Base-by-base conservation (phyloP, 92 coral and sea anemone genomes). In the Hydrozoanthus gracilis region DNA sequence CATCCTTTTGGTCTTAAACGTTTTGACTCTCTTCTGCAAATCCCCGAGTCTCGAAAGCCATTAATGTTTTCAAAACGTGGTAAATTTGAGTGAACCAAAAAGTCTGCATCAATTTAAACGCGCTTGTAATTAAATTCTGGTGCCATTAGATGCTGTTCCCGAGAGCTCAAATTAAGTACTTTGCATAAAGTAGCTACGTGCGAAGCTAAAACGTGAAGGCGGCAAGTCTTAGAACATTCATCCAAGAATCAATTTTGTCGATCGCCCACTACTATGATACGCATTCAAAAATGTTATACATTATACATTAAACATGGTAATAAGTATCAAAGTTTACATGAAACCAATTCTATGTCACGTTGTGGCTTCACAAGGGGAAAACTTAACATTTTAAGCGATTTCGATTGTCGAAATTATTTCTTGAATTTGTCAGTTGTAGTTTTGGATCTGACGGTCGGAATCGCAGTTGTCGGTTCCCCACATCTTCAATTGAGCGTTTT, bases 271-370 rank as follows among this genome's bases (percentile, higher is more conserved):
- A 51, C 44, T 54, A 14, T 51, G 66, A 76, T 76, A 6, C 51
- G 62, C 44, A 14, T 27, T 51, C 17, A 16, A 49, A 44, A 9
- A 46, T 4, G 52, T 17, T 18, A 52, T 55, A 51, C 73, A 68
- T 68, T 18, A 68, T 68, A 35, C 73, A 68, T 68, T 68, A 68
- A 68, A 27, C 45, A 68, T 68, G 67, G 15, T 39, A 51, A 76
- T 47, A 76, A 17, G 80, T 52, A 52, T 76, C 66, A 20, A 17
- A 7, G 15, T 27, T 76, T 54, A 76, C 15, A 54, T 76, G 49
- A 17, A 55, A 58, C n/a, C 62, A 27, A 12, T 12, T 76, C 55
- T 66, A 45, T 8, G 44, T 14, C 82, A n/a, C 73, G 47, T 68
- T 68, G 73, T 68, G 39, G 13, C 73, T 14, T 8, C 11, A 35